Percentiles rank a stretch among this genome's conserved stretches.
These are phyloP conservation scores for Montifringilla adamsi DNA, from an alignment of 2,113 vertebrate species.

Conservation along the genomic window DNA sequence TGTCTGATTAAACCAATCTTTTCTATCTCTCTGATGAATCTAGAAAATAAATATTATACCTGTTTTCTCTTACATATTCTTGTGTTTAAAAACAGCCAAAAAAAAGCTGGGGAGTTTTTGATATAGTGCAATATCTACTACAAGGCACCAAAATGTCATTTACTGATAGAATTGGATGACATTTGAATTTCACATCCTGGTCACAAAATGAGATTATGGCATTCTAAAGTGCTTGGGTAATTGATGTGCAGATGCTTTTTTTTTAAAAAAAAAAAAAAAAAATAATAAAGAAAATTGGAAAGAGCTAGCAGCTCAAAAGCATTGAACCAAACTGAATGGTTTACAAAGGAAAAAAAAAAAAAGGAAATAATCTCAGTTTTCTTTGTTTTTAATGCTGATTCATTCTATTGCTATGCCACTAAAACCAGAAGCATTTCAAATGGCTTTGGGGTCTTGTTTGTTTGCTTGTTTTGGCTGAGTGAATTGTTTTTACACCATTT, in stretches of 20 bases:
- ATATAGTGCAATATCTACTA: background rate
- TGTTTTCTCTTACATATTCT: background rate
- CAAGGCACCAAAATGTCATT: background rate
- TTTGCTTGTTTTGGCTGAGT: background rate
- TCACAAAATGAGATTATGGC: constrained; percentile 17
- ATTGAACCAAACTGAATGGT: background rate
- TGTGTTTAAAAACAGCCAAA: background rate
- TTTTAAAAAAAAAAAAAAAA: background rate
- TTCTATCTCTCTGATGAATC: background rate
- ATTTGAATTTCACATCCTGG: constrained; percentile 33
- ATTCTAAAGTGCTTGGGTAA: constrained; percentile 6
- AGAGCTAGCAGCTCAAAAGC: too few species aligned
- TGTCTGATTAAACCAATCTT: background rate
- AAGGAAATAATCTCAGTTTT: background rate
- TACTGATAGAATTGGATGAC: constrained; percentile 1
- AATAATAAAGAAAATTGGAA: too few species aligned
- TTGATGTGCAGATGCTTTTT: background rate
- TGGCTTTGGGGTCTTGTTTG: background rate
- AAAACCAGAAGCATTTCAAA: background rate
- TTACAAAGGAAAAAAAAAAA: background rate
- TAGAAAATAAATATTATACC: background rate
- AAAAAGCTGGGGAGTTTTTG: background rate
- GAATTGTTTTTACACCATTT: background rate
- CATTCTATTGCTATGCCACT: background rate
- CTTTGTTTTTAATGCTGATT: constrained; percentile 2